These are phyloP conservation scores for Prunella strophiata DNA, from an alignment of 2,797 vertebrate genomes.

Conservation along the genomic window DNA sequence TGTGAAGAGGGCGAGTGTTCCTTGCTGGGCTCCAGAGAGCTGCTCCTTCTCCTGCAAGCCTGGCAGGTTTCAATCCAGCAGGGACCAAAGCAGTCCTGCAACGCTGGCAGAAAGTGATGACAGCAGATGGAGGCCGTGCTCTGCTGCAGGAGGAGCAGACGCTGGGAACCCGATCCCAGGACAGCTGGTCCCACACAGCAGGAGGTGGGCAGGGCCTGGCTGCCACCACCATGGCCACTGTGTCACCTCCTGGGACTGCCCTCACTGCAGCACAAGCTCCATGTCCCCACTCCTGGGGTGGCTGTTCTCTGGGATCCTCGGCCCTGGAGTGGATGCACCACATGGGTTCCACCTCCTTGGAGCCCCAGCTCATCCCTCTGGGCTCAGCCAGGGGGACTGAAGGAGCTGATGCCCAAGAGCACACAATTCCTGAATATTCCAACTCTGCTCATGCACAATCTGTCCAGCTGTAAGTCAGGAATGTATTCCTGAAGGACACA, in stretches of 20 bases:
- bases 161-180: background rate
- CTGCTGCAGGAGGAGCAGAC: background rate
- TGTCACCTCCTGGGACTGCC: rapidly evolving
- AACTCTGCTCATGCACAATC: rapidly evolving
- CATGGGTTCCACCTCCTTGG: rapidly evolving
- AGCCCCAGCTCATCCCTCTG: background rate
- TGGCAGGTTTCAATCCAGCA: background rate
- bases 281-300: rapidly evolving
- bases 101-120: background rate
- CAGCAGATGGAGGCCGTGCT: background rate
- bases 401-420: background rate
- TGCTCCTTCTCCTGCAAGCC: background rate
- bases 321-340: rapidly evolving
- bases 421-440: too few relatives aligned
- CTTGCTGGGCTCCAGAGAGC: background rate
- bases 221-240: rapidly evolving
- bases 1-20: background rate
- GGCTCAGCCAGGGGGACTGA: rapidly evolving
- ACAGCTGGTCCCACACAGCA: background rate
- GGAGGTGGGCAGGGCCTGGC: background rate
- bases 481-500: rapidly evolving
- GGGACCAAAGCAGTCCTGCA: background rate
- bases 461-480: background rate
- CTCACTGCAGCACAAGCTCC: background rate
- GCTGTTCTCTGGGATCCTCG: background rate